These are phyloP conservation scores for Lasioglossum malachurum DNA, from an alignment of 2,888 invertebrate species.

Conservation along the genomic window DNA sequence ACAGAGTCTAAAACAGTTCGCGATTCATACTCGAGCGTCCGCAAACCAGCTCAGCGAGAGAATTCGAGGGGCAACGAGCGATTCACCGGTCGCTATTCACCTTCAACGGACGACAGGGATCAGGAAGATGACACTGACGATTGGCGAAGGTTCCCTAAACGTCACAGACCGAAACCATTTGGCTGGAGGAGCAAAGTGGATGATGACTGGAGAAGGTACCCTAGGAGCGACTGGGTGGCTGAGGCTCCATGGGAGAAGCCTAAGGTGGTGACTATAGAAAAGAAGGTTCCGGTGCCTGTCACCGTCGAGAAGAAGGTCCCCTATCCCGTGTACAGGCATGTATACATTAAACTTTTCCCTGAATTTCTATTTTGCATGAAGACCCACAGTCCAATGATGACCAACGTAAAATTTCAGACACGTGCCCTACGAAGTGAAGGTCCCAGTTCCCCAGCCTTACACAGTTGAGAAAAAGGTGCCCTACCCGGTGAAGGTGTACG, in stretches of 20 bases:
- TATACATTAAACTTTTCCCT: not conserved
- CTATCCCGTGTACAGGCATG: constrained; percentile 87
- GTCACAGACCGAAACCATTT: not conserved
- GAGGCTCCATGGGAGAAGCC: constrained; percentile 30
- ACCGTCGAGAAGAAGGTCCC: constrained; percentile 90
- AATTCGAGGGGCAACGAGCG: constrained; percentile 28
- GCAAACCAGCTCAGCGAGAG: constrained; percentile 60
- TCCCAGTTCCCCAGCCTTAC: constrained; percentile 87
- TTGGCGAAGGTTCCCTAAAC: constrained; percentile 32
- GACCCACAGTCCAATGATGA: not conserved
- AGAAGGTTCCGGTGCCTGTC: constrained; percentile 73
- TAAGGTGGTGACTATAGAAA: constrained; percentile 60
- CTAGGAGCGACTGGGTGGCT: constrained; percentile 33
- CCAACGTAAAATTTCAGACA: constrained; percentile 69
- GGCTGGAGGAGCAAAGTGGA: constrained; percentile 27
- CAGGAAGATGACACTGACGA: constrained; percentile 49
- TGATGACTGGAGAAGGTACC: constrained; percentile 40
- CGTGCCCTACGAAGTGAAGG: constrained; percentile 89
- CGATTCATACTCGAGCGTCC: constrained; percentile 78
- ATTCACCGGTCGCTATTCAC: not conserved
- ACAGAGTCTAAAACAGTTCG: constrained; percentile 78
- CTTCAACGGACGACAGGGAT: constrained; percentile 15
- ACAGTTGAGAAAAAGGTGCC: constrained; percentile 88
- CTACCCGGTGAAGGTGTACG: constrained; percentile 86
- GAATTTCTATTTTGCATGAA: not conserved